Evolutionary conservation across 2,797 vertebrate genomes (phyloP), one percentile per base, ranked within the genome.

Genomic region (Rhinophrynus dorsalis): DNA sequence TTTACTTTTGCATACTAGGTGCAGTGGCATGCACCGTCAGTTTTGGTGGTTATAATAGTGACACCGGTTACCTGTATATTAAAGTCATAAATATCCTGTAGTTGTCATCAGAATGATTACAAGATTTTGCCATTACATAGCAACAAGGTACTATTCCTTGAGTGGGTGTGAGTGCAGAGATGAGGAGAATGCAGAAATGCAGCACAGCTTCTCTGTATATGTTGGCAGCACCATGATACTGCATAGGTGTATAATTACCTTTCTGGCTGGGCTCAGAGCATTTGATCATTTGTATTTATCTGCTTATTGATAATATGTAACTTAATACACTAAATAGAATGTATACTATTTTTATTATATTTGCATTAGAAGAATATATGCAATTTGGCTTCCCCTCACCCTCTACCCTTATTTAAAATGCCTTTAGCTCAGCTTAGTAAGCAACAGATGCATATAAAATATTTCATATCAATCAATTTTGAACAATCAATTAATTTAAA

Each of bases 391-490:
- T 15, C 37, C 37, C 37, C 37, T 38, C n/a, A n/a, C n/a, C n/a
- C 44, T 51, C 38, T 29, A 37, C 29, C 26, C 48, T n/a, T n/a
- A n/a, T 20, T 35, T 42, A 5, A 8, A 17, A 55, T 61, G 50
- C 13, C 50, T 60, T 24, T 15, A 35, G 23, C 30, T 68, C 27
- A 24, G 65, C 23, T 38, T 20, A 48, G 47, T 60, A 17, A 77
- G 80, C 84, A 86, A 83, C 84, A 82, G 83, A 79, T 82, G 79
- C 75, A 32, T 64, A n/a, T 21, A 74, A 67, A 67, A 58, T 69
- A 1, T 60, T 57, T 2, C 35, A 44, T 56, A 24, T 30, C 18
- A 33, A 48, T n/a, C 17, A 18, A 32, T 38, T 50, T 21, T 1
- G n/a, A 37, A 55, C 0, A 38, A 32, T 59, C 50, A 52, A 20